A percentile compares a stretch with the other conserved stretches of the same genome.
These are phyloP conservation scores for Sebastes iracundus DNA, from an alignment of 2,797 vertebrate genomes.

Conservation along the genomic window DNA sequence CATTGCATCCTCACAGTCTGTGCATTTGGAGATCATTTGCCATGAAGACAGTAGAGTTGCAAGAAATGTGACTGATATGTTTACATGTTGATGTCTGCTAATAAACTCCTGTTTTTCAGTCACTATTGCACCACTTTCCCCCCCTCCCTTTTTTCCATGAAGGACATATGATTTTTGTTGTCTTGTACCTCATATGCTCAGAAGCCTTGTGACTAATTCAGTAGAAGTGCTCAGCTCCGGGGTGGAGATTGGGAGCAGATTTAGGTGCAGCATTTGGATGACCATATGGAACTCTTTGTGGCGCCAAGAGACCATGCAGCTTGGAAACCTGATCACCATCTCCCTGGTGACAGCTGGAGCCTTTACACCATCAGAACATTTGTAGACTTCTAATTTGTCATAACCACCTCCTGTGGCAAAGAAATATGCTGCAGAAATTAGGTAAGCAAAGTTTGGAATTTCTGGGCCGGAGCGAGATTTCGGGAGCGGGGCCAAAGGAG, in stretches of 20 bases:
- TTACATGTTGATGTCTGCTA: background rate
- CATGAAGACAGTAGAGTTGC: background rate
- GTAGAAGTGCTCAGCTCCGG: slow-evolving; percentile 74
- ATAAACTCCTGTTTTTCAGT: slow-evolving; percentile 2
- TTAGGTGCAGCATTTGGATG: slow-evolving; percentile 98
- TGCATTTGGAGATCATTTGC: background rate
- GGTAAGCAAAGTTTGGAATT: slow-evolving; percentile 85
- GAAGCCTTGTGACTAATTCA: slow-evolving; percentile 77
- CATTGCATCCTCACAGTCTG: background rate
- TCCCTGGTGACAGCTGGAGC: slow-evolving; percentile 99
- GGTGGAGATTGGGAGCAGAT: slow-evolving; percentile 85
- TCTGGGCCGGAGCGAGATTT: slow-evolving; percentile 48
- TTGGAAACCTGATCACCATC: slow-evolving; percentile 99
- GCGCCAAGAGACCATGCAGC: slow-evolving; percentile 97
- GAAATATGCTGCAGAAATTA: slow-evolving; percentile 98
- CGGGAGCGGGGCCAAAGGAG: slow-evolving; percentile 13
- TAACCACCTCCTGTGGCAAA: slow-evolving; percentile 99
- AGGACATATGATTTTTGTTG: slow-evolving; percentile 80
- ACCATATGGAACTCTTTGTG: slow-evolving; percentile 99
- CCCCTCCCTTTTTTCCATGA: background rate
- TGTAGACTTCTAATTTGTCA: slow-evolving; percentile 99
- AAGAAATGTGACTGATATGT: background rate
- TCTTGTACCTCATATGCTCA: slow-evolving; percentile 59
- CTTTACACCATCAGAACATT: slow-evolving; percentile 99
- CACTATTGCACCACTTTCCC: background rate